Evolutionary conservation across 2,888 invertebrate species (phyloP), one percentile per base, ranked within the genome.

Genomic region (Chelonus formosanus): DNA sequence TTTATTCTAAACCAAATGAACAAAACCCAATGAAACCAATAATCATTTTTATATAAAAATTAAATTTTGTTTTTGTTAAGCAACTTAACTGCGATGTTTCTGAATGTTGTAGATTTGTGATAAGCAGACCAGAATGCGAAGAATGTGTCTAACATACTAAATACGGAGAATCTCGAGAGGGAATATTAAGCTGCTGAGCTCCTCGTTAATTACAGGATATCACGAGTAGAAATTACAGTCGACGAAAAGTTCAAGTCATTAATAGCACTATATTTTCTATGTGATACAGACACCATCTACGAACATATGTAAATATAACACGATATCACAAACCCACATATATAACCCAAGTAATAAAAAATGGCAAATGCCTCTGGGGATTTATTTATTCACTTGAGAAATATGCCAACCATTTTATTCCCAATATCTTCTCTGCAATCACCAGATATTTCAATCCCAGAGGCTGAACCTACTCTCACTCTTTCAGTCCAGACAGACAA

Each of bases 381-480:
- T 74, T 76, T 74, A 73, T 75, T 72, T 65, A 71, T 64, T 62
- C 67, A 65, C 67, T 44, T 61, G 40, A 36, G 68, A 79, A 79
- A 76, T 81, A 80, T 80, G 76, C 73, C 71, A 59, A 73, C 75
- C 70, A 80, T 80, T 80, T 80, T 78, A 77, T 80, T 77, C 76
- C 73, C 76, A 74, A 76, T 78, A 76, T 77, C 74, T 71, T 71
- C 63, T 69, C 67, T 67, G 69, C 70, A 72, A 75, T 76, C 71
- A 73, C 70, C 73, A 74, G 73, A 80, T 74, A 76, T 79, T 78
- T 76, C 76, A 76, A 76, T 77, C 71, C 70, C 63, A 70, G 65
- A 50, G 67, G 67, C 65, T 57, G 63, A 61, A 70, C 65, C 58
- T 48, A 40, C 48, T 59, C 57, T 53, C 35, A 73, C 67, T 72